Evolutionary conservation across 2,113 vertebrate genomes (phyloP).

Genomic region (Bungarus multicinctus): DNA sequence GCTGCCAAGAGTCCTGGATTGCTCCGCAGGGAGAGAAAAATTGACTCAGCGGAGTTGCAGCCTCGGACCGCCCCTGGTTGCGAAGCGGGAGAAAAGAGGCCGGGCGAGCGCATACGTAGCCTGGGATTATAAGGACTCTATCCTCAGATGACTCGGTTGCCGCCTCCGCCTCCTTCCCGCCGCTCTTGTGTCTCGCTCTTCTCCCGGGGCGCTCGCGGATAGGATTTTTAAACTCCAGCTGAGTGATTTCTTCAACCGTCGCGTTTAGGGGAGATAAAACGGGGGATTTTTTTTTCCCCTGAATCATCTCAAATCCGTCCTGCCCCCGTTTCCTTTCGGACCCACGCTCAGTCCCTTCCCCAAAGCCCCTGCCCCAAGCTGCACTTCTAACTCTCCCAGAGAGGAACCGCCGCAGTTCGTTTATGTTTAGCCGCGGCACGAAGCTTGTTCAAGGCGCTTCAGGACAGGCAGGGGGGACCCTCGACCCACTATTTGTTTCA

Average conservation of each 20-base stretch:
- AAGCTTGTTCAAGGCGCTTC: background rate
- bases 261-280: background rate
- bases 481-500: background rate
- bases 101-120: background rate
- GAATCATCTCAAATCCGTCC: background rate
- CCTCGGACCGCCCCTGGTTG: background rate
- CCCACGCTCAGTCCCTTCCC: background rate
- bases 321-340: background rate
- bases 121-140: slow-evolving; percentile 62
- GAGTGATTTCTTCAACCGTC: background rate
- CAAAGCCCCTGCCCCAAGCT: background rate
- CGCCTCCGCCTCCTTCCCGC: slow-evolving; percentile 49
- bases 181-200: slow-evolving; percentile 17
- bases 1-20: slow-evolving; percentile 5
- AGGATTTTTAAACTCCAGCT: background rate
- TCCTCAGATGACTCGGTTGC: slow-evolving; percentile 69
- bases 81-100: background rate
- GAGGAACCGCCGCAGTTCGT: background rate
- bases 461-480: background rate
- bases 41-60: background rate
- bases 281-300: background rate
- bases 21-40: slow-evolving; percentile 26
- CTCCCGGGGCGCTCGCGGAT: background rate
- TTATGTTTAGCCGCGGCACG: background rate
- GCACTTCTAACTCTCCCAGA: background rate